Base-by-base conservation (phyloP, 2,888 invertebrate genomes). In the Flabesymbios commensalis region DNA sequence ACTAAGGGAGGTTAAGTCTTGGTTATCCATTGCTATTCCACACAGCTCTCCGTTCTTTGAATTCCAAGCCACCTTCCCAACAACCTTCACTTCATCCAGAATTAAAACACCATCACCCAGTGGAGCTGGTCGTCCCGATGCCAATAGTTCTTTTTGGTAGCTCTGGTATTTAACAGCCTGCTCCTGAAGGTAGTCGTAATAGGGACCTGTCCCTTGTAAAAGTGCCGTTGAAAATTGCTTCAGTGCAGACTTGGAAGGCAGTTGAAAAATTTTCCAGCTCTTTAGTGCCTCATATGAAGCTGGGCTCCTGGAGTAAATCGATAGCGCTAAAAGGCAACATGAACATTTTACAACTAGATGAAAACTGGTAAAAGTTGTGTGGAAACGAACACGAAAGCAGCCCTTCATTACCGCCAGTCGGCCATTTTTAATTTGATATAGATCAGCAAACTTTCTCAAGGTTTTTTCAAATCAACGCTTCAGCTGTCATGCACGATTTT, bases 61-160 rank as follows among this genome's bases (percentile, higher is more conserved):
- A 45, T 45, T 45, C 45, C 45, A 45, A 7, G 45, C 45, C 10
- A 45, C 45, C 22, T 45, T 45, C 7, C 45, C 45, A 17, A 45
- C 22, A 45, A 45, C 45, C 45, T 45, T 45, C 7, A 45, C 45
- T 19, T 45, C 45, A 45, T 45, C 45, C 7, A 45, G 45, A 17
- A 45, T 45, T 7, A 45, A 10, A 19, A 45, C 45, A 45, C 45
- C 45, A 17, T 45, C 45, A 7, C 17, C 7, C 7, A 17, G 14
- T 45, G 45, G 45, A 14, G 7, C 7, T 10, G 14, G 14, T 19
- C 7, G 10, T 22, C 45, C 45, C 22, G 10, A 17, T 45, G 45
- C 14, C 10, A 36, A n/a, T n/a, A 14, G 10, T 36, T 36, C 39
- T 14, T 36, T n/a, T n/a, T n/a, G 39, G 39, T 17, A 19, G 7